Evolutionary conservation across 2,888 invertebrate species (phyloP).

Genomic region (Aphodius granarius): DNA sequence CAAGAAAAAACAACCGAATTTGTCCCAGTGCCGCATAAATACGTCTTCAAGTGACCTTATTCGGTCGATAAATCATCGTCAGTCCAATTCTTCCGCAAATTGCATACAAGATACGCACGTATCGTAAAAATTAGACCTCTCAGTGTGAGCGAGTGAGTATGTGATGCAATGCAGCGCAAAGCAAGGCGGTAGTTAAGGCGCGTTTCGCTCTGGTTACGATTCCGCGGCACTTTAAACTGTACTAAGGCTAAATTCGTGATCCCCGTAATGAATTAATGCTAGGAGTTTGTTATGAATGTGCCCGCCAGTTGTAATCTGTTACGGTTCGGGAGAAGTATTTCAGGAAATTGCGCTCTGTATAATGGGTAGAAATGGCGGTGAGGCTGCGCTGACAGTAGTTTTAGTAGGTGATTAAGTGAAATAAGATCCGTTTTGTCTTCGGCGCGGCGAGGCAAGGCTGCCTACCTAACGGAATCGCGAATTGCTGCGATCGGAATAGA

Average conservation of each 20-base stretch:
- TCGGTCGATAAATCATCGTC: not conserved
- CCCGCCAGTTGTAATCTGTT: constrained; percentile 26
- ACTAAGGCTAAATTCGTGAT: constrained; percentile 35
- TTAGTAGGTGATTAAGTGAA: not conserved
- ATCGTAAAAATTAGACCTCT: not conserved
- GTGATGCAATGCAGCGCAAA: not conserved
- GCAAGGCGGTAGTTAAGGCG: not conserved
- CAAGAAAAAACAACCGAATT: too few relatives aligned
- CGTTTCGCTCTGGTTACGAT: not conserved
- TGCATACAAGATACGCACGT: not conserved
- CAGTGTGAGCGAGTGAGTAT: not conserved
- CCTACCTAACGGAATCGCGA: not conserved
- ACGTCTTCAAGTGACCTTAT: not conserved
- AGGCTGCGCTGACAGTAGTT: not conserved
- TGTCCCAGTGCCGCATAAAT: too few relatives aligned
- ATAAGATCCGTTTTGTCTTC: not conserved
- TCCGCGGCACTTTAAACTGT: not conserved
- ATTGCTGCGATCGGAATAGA: not conserved
- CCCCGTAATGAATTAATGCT: constrained; percentile 34
- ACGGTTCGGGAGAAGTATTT: constrained; percentile 20
- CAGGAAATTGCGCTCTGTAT: constrained; percentile 24
- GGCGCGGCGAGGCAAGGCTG: not conserved
- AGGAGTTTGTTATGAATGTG: constrained; percentile 31
- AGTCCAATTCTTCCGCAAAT: not conserved
- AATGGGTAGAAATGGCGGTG: constrained; percentile 24